phyloP scores from a whole-genome alignment of 2,113 vertebrate species.

The Hydrochoerus hydrochaeris region DNA sequence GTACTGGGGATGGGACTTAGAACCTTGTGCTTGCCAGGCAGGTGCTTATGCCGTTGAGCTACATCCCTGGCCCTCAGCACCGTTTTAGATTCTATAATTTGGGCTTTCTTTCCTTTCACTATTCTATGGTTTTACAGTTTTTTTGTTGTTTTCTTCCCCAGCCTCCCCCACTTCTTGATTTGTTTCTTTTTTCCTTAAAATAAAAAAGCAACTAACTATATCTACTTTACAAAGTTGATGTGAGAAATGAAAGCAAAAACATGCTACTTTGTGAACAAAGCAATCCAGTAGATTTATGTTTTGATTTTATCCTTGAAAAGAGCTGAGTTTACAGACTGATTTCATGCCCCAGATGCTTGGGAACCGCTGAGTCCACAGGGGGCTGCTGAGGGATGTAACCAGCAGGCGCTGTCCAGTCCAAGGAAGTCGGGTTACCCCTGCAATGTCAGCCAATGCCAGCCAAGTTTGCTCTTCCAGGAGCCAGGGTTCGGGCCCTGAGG shows the following conservation, averaged over 20 bases:
- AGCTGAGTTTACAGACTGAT: slow-evolving; percentile 51
- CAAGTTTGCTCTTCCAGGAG: not conserved
- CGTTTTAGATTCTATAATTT: not conserved
- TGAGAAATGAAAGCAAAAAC: slow-evolving; percentile 5
- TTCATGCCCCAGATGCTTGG: slow-evolving; percentile 46
- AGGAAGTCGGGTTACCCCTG: not conserved
- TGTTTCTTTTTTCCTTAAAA: not conserved
- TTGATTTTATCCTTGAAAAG: slow-evolving; percentile 45
- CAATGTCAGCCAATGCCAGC: not conserved
- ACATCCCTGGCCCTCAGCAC: not conserved
- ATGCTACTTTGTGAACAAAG: not conserved
- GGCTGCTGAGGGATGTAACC: not conserved
- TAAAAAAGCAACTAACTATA: not conserved
- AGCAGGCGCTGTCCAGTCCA: slow-evolving; percentile 17
- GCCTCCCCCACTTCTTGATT: not conserved
- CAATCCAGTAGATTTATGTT: slow-evolving; percentile 8
- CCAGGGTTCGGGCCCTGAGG: not conserved
- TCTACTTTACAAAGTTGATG: slow-evolving; percentile 4
- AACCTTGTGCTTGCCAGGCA: no score
- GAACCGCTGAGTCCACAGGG: not conserved
- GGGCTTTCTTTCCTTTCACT: not conserved
- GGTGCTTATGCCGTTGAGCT: no score
- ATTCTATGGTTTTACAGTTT: not conserved
- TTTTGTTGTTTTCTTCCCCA: not conserved
- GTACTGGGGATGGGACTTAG: no score